phyloP scores from a whole-genome alignment of 2,888 invertebrate genomes.

The Crocallis elinguaria region DNA sequence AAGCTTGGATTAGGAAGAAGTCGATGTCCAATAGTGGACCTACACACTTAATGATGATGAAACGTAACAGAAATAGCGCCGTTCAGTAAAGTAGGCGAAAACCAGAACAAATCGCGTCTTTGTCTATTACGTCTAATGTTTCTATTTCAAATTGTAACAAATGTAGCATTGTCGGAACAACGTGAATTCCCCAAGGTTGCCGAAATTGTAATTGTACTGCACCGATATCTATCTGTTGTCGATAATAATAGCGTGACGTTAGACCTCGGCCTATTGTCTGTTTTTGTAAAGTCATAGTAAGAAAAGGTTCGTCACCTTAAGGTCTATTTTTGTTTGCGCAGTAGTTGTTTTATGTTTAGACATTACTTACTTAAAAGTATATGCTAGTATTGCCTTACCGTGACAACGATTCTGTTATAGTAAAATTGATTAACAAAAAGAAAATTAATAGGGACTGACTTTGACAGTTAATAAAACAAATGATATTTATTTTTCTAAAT shows the following conservation, averaged over 20 bases:
- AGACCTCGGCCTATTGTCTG: slow-evolving; percentile 19
- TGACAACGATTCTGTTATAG: too few relatives aligned
- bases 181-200: slow-evolving; percentile 77
- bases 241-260: slow-evolving; percentile 37
- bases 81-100: slow-evolving; percentile 10
- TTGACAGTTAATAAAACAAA: too few relatives aligned
- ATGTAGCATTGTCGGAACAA: slow-evolving; percentile 24
- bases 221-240: slow-evolving; percentile 27
- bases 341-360: too few relatives aligned
- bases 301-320: slow-evolving; percentile 33
- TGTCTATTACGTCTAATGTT: slow-evolving; percentile 15
- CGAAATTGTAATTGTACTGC: slow-evolving; percentile 55
- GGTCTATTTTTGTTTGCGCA: too few relatives aligned
- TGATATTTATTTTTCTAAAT: too few relatives aligned
- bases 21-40: too few relatives aligned
- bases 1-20: too few relatives aligned
- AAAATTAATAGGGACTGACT: too few relatives aligned
- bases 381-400: too few relatives aligned
- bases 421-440: too few relatives aligned
- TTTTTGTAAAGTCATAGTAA: slow-evolving; percentile 36
- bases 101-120: slow-evolving; percentile 20
- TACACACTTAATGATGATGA: slow-evolving; percentile 31
- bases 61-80: neutral
- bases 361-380: too few relatives aligned
- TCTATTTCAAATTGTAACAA: slow-evolving; percentile 16